These are phyloP conservation scores for Sebastolobus altivelis DNA, from an alignment of 2,797 vertebrate species.

Conservation along the genomic window DNA sequence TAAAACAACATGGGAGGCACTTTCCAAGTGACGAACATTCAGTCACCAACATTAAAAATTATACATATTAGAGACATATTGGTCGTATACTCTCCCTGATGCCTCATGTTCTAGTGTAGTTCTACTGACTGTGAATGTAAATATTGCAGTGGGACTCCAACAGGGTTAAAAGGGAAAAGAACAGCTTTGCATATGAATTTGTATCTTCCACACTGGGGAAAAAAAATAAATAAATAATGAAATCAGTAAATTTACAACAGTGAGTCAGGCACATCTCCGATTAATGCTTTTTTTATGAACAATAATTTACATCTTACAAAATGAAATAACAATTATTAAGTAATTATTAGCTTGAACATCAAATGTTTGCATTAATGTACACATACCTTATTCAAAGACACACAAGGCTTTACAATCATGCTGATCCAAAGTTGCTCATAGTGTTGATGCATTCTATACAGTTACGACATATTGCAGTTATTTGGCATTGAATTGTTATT, in stretches of 20 bases:
- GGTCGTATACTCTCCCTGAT: not conserved
- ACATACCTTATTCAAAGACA: slow-evolving; percentile 51
- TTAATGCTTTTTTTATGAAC: slow-evolving; percentile 73
- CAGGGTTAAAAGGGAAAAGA: not conserved
- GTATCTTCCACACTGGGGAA: not conserved
- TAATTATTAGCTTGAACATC: slow-evolving; percentile 59
- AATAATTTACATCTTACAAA: slow-evolving; percentile 84
- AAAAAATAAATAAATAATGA: not conserved
- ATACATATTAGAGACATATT: not conserved
- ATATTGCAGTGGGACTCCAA: not conserved
- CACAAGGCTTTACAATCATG: slow-evolving; percentile 16
- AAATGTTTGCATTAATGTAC: slow-evolving; percentile 53
- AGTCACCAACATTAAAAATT: not conserved
- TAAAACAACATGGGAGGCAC: not conserved
- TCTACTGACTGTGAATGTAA: not conserved
- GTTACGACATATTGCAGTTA: slow-evolving; percentile 34
- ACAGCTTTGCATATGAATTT: not conserved
- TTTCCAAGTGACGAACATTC: not conserved
- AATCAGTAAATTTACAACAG: not conserved
- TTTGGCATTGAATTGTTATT: slow-evolving; percentile 28
- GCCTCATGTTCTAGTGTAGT: not conserved
- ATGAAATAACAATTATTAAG: slow-evolving; percentile 69
- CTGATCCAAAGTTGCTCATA: slow-evolving; percentile 38
- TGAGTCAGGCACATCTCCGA: slow-evolving; percentile 37
- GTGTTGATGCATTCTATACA: slow-evolving; percentile 45